Conservation (phyloP, 2,797 vertebrate species). For the Octomys mimax region DNA sequence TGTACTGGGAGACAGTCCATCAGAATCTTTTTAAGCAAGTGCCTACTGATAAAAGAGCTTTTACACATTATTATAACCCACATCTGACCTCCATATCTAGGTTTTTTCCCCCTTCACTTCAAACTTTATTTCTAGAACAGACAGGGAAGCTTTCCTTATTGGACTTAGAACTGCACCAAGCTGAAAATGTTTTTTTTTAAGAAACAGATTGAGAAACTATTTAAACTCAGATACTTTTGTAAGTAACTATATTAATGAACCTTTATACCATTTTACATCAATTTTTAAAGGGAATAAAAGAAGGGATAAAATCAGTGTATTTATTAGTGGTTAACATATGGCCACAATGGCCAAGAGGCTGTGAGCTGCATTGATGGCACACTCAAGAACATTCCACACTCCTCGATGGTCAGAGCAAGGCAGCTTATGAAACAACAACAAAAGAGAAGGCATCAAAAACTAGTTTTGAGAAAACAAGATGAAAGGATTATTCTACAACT, state of each 20-base stretch:
- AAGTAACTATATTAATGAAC: constrained; percentile 49
- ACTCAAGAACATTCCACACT: constrained; percentile 64
- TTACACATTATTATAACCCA: not conserved
- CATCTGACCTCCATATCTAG: not conserved
- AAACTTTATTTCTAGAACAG: constrained; percentile 13
- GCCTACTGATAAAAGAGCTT: not conserved
- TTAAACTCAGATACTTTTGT: constrained; percentile 10
- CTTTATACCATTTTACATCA: constrained; percentile 47
- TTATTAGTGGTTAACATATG: constrained; percentile 74
- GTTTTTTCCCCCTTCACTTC: not conserved
- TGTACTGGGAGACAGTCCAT: not conserved
- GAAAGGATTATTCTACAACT: constrained; percentile 63
- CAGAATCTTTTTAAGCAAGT: not conserved
- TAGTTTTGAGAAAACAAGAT: constrained; percentile 50
- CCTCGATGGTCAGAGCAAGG: constrained; percentile 57
- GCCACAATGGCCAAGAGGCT: constrained; percentile 50
- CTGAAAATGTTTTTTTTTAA: constrained; percentile 49
- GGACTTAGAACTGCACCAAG: constrained; percentile 19
- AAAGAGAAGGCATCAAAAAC: constrained; percentile 58
- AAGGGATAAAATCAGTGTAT: constrained; percentile 64
- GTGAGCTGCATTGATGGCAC: constrained; percentile 55
- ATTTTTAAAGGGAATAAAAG: constrained; percentile 74
- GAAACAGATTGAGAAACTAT: constrained; percentile 44
- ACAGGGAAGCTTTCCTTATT: constrained; percentile 47
- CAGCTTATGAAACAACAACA: constrained; percentile 63